Percentiles rank a stretch among this genome's conserved stretches.
Conservation (phyloP, 2,797 vertebrate genomes). For the Halcyon smyrnensis region DNA sequence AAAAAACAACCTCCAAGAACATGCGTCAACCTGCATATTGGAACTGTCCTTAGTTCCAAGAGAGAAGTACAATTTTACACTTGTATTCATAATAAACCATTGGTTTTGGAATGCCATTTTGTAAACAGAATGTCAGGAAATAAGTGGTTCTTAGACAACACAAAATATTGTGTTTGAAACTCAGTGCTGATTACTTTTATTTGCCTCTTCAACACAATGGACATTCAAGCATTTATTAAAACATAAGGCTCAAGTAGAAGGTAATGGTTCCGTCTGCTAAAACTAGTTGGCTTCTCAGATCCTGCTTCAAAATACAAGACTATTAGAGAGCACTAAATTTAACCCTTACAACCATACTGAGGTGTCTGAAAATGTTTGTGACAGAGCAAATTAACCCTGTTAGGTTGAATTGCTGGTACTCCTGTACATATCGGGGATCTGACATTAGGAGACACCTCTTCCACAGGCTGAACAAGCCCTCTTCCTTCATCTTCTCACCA, state of each 20-base stretch:
- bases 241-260: not conserved
- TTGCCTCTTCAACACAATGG: not conserved
- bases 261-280: not conserved
- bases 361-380: not conserved
- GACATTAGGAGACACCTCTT: not conserved
- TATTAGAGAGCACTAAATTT: not conserved
- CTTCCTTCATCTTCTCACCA: not conserved
- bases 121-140: constrained; percentile 30
- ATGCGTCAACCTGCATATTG: not conserved
- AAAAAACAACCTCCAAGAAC: not conserved
- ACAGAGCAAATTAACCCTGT: not conserved
- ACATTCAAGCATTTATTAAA: not conserved
- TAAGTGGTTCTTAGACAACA: constrained; percentile 1
- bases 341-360: not conserved
- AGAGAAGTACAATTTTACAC: not conserved
- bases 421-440: not conserved
- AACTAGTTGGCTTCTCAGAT: not conserved
- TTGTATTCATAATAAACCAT: not conserved
- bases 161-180: not conserved
- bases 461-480: not conserved
- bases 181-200: not conserved
- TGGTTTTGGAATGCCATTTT: not conserved
- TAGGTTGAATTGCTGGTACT: not conserved
- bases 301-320: not conserved
- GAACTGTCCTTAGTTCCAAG: not conserved